phyloP scores from a whole-genome alignment of 1,140 invertebrate species.

The Halyomorpha halys region DNA sequence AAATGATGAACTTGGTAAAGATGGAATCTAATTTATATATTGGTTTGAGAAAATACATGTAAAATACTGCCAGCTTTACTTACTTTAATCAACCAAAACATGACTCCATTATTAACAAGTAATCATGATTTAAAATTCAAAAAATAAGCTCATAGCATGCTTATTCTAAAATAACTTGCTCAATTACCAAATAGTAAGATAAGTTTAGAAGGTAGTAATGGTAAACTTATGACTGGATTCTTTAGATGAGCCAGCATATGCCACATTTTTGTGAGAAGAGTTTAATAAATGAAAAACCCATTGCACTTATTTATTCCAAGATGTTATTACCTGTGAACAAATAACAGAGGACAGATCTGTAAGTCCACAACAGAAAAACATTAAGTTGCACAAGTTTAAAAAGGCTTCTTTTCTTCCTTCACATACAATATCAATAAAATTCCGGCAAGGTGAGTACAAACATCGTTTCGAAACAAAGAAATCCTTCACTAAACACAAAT shows the following conservation, averaged over 20 bases:
- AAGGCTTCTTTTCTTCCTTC: neutral
- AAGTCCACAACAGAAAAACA: slow-evolving; percentile 15
- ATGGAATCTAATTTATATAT: no score
- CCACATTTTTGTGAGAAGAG: slow-evolving; percentile 8
- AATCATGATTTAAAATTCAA: no score
- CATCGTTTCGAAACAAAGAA: no score
- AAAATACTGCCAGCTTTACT: no score
- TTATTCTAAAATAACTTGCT: neutral
- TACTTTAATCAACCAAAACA: no score
- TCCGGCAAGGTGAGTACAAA: no score
- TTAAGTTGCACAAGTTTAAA: slow-evolving; percentile 6
- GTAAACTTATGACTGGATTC: slow-evolving; percentile 13
- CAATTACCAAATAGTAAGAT: slow-evolving; percentile 10
- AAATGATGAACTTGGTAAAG: neutral
- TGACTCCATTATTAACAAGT: no score
- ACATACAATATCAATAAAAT: neutral
- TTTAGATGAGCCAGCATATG: slow-evolving; percentile 15
- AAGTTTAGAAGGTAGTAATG: slow-evolving; percentile 3
- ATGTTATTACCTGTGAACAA: slow-evolving; percentile 11
- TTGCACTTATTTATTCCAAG: slow-evolving; percentile 8
- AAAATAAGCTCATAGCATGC: neutral
- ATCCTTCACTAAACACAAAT: no score
- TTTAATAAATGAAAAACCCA: slow-evolving; percentile 3
- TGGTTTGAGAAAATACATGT: no score
- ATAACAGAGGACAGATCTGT: slow-evolving; percentile 8